phyloP scores from a whole-genome alignment of 2,888 invertebrate species.

The Xanthia icteritia region DNA sequence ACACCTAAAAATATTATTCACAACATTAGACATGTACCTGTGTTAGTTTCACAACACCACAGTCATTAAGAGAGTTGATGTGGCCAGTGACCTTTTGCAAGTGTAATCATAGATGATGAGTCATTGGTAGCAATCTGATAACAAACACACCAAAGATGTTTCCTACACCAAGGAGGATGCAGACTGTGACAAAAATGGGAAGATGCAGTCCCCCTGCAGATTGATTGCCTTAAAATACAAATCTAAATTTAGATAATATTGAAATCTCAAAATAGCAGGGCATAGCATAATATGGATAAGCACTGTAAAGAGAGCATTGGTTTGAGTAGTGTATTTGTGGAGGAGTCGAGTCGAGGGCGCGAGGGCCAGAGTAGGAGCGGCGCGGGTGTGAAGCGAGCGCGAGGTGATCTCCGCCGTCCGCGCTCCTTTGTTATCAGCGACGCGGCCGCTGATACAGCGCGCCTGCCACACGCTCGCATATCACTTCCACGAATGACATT shows the following conservation, averaged over 20 bases:
- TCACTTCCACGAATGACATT: slow-evolving; percentile 90
- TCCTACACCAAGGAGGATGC: slow-evolving; percentile 62
- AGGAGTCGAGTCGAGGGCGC: slow-evolving; percentile 66
- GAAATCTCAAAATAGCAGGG: slow-evolving; percentile 88
- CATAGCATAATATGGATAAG: slow-evolving; percentile 78
- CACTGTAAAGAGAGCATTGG: slow-evolving; percentile 71
- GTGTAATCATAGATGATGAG: slow-evolving; percentile 87
- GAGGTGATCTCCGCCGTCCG: slow-evolving; percentile 68
- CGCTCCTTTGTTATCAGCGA: slow-evolving; percentile 89
- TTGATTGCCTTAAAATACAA: slow-evolving; percentile 83
- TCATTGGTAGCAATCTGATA: slow-evolving; percentile 83
- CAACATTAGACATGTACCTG: slow-evolving; percentile 67
- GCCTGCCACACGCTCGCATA: slow-evolving; percentile 85
- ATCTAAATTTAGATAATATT: slow-evolving; percentile 89
- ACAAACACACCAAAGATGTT: slow-evolving; percentile 75
- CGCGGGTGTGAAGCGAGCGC: slow-evolving; percentile 65
- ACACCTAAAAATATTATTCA: slow-evolving; percentile 91
- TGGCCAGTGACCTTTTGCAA: slow-evolving; percentile 87
- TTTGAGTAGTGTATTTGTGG: slow-evolving; percentile 70
- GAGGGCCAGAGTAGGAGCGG: slow-evolving; percentile 67
- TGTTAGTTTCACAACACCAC: slow-evolving; percentile 74
- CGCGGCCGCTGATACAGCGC: slow-evolving; percentile 82
- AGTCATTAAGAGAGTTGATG: slow-evolving; percentile 81
- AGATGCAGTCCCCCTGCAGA: slow-evolving; percentile 82
- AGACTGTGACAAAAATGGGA: slow-evolving; percentile 73